Percentiles rank a stretch among this genome's conserved stretches.
phyloP scores from a whole-genome alignment of 92 coral and sea anemone species.

The Paragorgia papillata region DNA sequence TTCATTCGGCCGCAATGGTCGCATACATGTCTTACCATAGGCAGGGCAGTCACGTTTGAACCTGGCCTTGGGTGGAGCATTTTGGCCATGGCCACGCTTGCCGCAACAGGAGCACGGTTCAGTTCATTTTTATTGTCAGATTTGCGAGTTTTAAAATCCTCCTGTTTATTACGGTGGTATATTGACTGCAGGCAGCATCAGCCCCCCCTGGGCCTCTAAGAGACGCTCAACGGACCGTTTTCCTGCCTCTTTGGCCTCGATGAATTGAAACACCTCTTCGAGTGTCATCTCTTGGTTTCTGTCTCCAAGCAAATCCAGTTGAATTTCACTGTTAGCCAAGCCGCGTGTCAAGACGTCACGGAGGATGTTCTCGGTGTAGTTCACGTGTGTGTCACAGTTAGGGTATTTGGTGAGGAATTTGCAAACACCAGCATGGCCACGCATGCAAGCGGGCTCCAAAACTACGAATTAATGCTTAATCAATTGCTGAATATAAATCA shows the following conservation, averaged over 20 bases:
- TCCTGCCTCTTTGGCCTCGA: too few relatives aligned
- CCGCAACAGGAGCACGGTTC: slow-evolving; percentile 59
- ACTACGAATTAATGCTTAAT: slow-evolving; percentile 51
- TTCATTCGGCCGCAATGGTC: slow-evolving; percentile 54
- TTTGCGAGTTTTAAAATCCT: slow-evolving; percentile 26
- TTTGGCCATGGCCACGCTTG: slow-evolving; percentile 64
- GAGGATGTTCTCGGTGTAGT: slow-evolving; percentile 16
- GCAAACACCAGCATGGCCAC: slow-evolving; percentile 17
- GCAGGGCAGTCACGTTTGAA: slow-evolving; percentile 61
- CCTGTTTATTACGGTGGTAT: slow-evolving; percentile 39
- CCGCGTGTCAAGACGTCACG: slow-evolving; percentile 19
- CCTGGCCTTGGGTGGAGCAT: slow-evolving; percentile 47
- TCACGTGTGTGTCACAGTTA: background rate
- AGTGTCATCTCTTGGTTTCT: slow-evolving; percentile 15
- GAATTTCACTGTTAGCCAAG: slow-evolving; percentile 8
- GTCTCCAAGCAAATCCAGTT: slow-evolving; percentile 8
- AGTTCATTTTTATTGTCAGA: slow-evolving; percentile 3
- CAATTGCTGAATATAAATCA: too few relatives aligned
- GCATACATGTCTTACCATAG: slow-evolving; percentile 55
- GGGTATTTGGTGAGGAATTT: background rate
- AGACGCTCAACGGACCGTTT: slow-evolving; percentile 68
- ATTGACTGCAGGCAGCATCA: slow-evolving; percentile 54
- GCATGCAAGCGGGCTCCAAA: slow-evolving; percentile 49
- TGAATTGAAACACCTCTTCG: too few relatives aligned
- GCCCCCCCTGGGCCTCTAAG: slow-evolving; percentile 58